Percentiles rank a stretch among this genome's conserved stretches.
Evolutionary conservation across 2,113 vertebrate genomes (phyloP).

Genomic region (Brachyistius frenatus): DNA sequence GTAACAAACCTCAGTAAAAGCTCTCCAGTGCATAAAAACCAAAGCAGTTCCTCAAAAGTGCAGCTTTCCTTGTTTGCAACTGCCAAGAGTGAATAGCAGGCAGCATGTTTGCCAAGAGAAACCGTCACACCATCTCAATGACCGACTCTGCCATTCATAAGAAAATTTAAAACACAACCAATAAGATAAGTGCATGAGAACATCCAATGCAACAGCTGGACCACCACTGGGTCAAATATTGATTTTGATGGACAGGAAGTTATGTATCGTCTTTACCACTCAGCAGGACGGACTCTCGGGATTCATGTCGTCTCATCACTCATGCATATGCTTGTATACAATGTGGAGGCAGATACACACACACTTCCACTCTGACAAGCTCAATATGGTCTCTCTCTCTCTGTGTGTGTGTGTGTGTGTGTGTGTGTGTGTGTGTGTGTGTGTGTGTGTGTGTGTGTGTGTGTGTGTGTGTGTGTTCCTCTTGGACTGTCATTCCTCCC

Average conservation of each 20-base stretch:
- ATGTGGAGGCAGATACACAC: not conserved
- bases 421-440: slow-evolving; percentile 13
- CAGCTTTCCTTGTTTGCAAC: slow-evolving; percentile 25
- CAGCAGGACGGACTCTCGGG: slow-evolving; percentile 26
- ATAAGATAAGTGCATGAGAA: not conserved
- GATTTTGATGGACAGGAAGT: slow-evolving; percentile 4
- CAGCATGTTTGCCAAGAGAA: slow-evolving; percentile 20
- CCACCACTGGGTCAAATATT: slow-evolving; percentile 22
- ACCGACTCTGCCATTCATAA: slow-evolving; percentile 12
- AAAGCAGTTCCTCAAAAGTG: slow-evolving; percentile 39
- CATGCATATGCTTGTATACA: slow-evolving; percentile 3
- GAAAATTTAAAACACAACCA: slow-evolving; percentile 8
- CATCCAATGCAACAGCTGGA: slow-evolving; percentile 20
- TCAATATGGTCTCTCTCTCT: slow-evolving; percentile 23
- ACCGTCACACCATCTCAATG: slow-evolving; percentile 11
- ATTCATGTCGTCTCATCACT: slow-evolving; percentile 14
- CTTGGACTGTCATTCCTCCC: slow-evolving; percentile 22
- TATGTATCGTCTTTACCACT: slow-evolving; percentile 30
- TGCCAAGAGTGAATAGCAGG: slow-evolving; percentile 50
- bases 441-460: not conserved
- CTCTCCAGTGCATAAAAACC: slow-evolving; percentile 30
- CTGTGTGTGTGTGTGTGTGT: no score
- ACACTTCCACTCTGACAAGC: slow-evolving; percentile 2
- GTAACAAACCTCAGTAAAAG: slow-evolving; percentile 8
- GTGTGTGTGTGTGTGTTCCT: slow-evolving; percentile 23